Evolutionary conservation across 2,797 vertebrate genomes (phyloP), one percentile per base, ranked within the genome.

Genomic region (Podarcis lilfordi): DNA sequence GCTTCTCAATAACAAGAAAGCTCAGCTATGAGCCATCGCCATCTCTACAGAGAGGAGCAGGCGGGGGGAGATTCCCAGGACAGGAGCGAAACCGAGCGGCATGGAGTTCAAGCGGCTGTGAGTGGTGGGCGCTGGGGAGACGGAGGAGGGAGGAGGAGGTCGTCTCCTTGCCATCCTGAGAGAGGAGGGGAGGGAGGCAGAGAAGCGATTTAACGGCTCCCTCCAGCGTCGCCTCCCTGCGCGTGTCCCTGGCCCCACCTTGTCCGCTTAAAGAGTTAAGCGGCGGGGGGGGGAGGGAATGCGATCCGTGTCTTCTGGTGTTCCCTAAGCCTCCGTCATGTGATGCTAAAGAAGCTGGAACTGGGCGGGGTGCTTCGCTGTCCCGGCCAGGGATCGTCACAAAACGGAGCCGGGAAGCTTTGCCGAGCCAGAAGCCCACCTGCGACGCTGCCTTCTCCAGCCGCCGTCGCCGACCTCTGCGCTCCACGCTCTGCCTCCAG

Each of bases 321-420:
- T 97, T 96, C 97, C 72, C 97, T 91, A 95, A 96, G 97, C 96
- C 96, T 95, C 96, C 97, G 97, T 98, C 97, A 98, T 97, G 97
- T 98, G 98, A 98, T 97, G 97, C 97, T 95, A 85, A 89, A 93
- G 96, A 96, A 97, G 96, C 95, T 93, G 95, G 96, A 98, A 95
- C 97, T 91, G 27, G 81, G 81, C 37, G 72, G 61, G n/a, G 96
- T 97, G 98, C 97, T 97, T 32, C 87, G 75, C 95, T 93, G 84
- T 81, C 96, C 21, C 45, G 43, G 61, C 95, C 95, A 91, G 96
- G 96, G 96, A 97, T 94, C 95, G 94, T 97, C 97, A 98, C 98
- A 98, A 98, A 97, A 98, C 97, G 94, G 94, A 96, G 91, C 95
- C 86, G 96, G 91, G 94, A 92, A 90, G 88, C 95, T 91, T 94